phyloP scores from a whole-genome alignment of 1,140 invertebrate species.

The Euwallacea similis region DNA sequence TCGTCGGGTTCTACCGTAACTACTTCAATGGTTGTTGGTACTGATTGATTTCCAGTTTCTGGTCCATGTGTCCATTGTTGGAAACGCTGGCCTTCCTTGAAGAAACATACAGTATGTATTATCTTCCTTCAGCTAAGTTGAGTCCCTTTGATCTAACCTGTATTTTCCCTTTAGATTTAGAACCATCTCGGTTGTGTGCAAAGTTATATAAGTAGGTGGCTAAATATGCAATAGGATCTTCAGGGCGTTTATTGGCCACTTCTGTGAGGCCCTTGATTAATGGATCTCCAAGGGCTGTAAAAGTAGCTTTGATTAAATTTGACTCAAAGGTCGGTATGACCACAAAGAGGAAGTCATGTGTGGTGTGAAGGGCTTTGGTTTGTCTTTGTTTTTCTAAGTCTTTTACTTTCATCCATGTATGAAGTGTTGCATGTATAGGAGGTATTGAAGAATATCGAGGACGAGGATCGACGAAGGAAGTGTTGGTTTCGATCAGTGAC shows the following conservation, averaged over 20 bases:
- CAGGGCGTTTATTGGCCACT: conserved; percentile 77
- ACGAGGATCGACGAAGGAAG: too few species aligned
- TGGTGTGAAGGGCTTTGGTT: too few species aligned
- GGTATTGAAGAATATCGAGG: too few species aligned
- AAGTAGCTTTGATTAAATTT: neutral
- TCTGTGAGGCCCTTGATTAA: conserved; percentile 84
- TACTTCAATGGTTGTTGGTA: conserved; percentile 50
- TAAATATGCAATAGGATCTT: conserved; percentile 80
- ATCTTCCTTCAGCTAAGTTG: neutral
- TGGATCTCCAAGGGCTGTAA: conserved; percentile 75
- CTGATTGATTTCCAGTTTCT: conserved; percentile 53
- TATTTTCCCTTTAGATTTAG: conserved; percentile 43
- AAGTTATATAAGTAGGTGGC: conserved; percentile 80
- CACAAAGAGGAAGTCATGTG: too few species aligned
- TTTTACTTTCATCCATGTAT: too few species aligned
- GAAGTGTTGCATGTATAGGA: too few species aligned
- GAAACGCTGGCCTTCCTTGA: conserved; percentile 26
- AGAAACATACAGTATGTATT: conserved; percentile 10
- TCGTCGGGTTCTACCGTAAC: conserved; percentile 52
- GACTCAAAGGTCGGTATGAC: too few species aligned
- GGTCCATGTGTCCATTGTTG: conserved; percentile 33
- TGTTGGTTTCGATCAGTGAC: too few species aligned
- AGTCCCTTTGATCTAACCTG: conserved; percentile 35
- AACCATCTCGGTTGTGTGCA: conserved; percentile 56
- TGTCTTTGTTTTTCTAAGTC: too few species aligned